Conservation (phyloP, 1,140 invertebrate species). For the Parapsyche elsis region DNA sequence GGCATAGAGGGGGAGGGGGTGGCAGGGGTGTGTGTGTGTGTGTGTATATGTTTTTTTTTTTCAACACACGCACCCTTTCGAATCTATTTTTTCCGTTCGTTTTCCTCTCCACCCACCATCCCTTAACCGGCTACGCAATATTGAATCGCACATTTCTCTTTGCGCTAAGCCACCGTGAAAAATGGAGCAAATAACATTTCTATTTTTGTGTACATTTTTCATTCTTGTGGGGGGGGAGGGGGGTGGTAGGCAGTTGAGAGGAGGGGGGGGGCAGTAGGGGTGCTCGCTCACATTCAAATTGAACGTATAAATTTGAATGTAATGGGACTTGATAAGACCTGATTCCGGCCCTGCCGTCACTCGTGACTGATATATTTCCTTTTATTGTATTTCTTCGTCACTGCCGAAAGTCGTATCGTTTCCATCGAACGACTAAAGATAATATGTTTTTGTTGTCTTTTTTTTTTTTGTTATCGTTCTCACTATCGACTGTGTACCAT, state of each 20-base stretch:
- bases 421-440: too few relatives aligned
- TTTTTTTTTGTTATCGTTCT: too few relatives aligned
- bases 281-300: conserved; percentile 6
- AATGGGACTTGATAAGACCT: conserved; percentile 14
- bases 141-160: conserved; percentile 31
- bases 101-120: background rate
- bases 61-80: background rate
- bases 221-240: background rate
- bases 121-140: background rate
- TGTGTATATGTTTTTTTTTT: background rate
- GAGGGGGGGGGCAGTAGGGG: too few relatives aligned
- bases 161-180: conserved; percentile 37
- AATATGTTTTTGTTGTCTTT: too few relatives aligned
- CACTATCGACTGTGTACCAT: too few relatives aligned
- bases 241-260: too few relatives aligned
- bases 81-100: background rate
- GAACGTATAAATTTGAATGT: conserved; percentile 39
- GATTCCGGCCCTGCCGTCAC: conserved; percentile 1
- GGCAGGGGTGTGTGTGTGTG: background rate
- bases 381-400: too few relatives aligned
- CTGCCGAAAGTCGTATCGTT: too few relatives aligned
- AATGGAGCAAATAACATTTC: conserved; percentile 41
- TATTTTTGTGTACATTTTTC: conserved; percentile 40
- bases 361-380: background rate
- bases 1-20: too few relatives aligned